Evolutionary conservation across 2,888 invertebrate genomes (phyloP), one percentile per base, ranked within the genome.

Genomic region (Nematopogon swammerdamellus): DNA sequence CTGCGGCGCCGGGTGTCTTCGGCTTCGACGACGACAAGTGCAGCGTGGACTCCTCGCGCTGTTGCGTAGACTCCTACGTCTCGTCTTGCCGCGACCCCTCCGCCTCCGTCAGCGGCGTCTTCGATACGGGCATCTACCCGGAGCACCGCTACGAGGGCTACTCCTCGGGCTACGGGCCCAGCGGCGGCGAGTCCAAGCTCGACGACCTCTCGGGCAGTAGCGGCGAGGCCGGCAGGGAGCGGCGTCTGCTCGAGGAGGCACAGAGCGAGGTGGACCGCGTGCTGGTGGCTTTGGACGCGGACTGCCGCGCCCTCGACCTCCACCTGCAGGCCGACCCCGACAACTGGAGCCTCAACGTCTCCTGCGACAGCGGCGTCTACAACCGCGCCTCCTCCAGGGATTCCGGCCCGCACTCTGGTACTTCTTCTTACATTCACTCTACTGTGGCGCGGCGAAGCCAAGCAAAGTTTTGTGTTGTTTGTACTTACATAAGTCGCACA

Each of bases 361-460:
- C 82, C 51, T 80, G 81, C 54, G 83, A 84, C 60, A 82, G 82
- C 61, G 82, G 82, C 51, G 81, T 82, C 55, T 83, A 84, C 63
- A 84, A 85, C 60, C 82, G 84, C 19, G 84, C 80, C 19, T 80
- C 80, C 18, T 80, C 80, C 49, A 70, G 80, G 53, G 80, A 80
- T 57, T 80, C 80, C 49, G 80, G 80, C 52, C 80, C 80, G 19
- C 79, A 80, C 61, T 80, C 80, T 54, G 79, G 80, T 80, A 53
- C 30, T 55, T 49, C 50, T 16, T 50, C 48, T 48, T 50, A 44
- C 49, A 53, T 49, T 50, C 46, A 45, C 43, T 16, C 30, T 25
- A 30, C 47, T 50, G 42, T 18, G 46, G 25, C 42, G 45, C 17
- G 49, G 46, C 48, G 45, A 48, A 51, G 50, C n/a, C n/a, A n/a